Conservation (phyloP, 2,888 invertebrate genomes). For the Metopia argyrocephala region DNA sequence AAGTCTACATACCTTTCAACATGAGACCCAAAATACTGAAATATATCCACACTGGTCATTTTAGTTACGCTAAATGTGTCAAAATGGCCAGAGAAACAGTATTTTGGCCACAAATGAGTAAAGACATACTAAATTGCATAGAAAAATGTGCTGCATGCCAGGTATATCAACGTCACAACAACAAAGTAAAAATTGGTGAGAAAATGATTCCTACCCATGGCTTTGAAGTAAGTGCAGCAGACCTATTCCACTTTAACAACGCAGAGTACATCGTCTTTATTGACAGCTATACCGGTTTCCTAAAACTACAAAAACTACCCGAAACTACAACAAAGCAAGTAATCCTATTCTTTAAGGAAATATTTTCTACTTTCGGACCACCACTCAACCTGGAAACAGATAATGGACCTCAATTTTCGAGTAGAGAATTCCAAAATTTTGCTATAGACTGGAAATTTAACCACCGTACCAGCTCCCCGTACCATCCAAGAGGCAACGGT, state of each 20-base stretch:
- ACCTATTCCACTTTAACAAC: constrained; percentile 30
- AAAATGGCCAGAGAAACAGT: constrained; percentile 20
- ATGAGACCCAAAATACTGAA: background rate
- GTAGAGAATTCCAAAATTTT: constrained; percentile 11
- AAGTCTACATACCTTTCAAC: background rate
- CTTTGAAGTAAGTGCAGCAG: constrained; percentile 13
- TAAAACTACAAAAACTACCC: background rate
- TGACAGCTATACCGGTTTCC: background rate
- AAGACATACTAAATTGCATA: constrained; percentile 12
- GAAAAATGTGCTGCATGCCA: constrained; percentile 26
- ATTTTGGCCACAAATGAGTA: constrained; percentile 24
- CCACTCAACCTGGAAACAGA: constrained; percentile 19
- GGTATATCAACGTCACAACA: constrained; percentile 10
- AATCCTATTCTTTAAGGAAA: constrained; percentile 24
- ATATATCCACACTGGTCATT: constrained; percentile 19
- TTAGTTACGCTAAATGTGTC: constrained; percentile 25
- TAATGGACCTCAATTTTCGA: constrained; percentile 35
- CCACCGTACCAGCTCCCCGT: constrained; percentile 26
- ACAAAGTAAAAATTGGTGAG: constrained; percentile 14
- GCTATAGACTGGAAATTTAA: constrained; percentile 16
- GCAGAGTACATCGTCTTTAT: background rate
- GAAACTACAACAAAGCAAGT: constrained; percentile 24
- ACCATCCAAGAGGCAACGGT: constrained; percentile 36
- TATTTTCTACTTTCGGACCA: constrained; percentile 10
- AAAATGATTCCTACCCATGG: constrained; percentile 10